Base-by-base conservation (phyloP, 2,113 vertebrate genomes). In the Silurus meridionalis region DNA sequence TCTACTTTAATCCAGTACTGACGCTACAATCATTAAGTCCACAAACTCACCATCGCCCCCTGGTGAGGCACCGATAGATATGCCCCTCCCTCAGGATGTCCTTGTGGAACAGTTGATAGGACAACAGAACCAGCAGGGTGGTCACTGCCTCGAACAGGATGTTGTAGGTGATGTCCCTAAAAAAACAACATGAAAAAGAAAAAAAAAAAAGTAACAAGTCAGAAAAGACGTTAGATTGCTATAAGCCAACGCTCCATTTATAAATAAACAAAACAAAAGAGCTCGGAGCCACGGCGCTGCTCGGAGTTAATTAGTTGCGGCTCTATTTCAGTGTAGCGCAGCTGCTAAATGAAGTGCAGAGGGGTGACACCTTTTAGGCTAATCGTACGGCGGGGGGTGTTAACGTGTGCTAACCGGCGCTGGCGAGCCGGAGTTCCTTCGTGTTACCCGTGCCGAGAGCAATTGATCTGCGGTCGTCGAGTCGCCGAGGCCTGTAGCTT, bases 131-230 rank as follows among this genome's bases (percentile, higher is more conserved):
- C 4, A 99, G 92, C 80, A 99, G 95, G 0, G 96, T 96, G 23
- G 97, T 98, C 87, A 99, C 96, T 0, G 98, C 97, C 91, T 99
- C 98, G 90, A 99, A 94, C 83, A 98, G 96, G 93, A 99, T 97
- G 93, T 95, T 96, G 88, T 99, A 99, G 0, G 98, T 99, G 92
- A 99, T 97, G 90, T 99, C 97, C 82, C 98, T 99, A 90, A 37
- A 90, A 87, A 82, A 25, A 13, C 81, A 52, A 28, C 25, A 48
- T 77, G 15, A 63, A 71, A 53, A 74, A 6, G 37, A 46, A 46
- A 19, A 63, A 48, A 52, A 52, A 74, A 50, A 8, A n/a, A 6
- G 15, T 8, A 48, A 8, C 6, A 66, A 5, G 46, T 74, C 46
- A 6, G 11, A n/a, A 74, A 83, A 52, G 37, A 3, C 28, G 17